Percentiles rank a stretch among this genome's conserved stretches.
Evolutionary conservation across 2,113 vertebrate genomes (phyloP).

Genomic region (Excalfactoria chinensis): DNA sequence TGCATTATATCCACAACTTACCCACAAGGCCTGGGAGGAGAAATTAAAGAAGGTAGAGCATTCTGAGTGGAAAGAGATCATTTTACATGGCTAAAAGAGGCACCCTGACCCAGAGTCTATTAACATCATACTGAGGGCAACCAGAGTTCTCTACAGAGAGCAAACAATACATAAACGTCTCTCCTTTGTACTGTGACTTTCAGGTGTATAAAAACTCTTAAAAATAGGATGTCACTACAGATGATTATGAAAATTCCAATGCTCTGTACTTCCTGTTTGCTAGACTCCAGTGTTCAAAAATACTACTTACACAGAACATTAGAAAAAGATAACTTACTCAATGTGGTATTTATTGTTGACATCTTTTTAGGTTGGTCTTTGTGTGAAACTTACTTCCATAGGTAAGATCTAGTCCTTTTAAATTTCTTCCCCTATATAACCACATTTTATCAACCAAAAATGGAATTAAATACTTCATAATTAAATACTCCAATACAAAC

Average conservation of each 20-base stretch:
- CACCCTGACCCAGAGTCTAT: neutral
- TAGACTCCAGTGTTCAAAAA: neutral
- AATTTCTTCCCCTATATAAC: neutral
- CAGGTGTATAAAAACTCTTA: neutral
- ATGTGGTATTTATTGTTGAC: neutral
- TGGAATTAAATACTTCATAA: neutral
- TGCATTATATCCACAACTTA: neutral
- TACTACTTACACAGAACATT: neutral
- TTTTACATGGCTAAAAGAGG: neutral
- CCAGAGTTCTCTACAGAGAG: neutral
- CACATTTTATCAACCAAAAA: neutral
- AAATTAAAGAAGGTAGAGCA: neutral
- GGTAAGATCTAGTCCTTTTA: neutral
- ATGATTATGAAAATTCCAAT: neutral
- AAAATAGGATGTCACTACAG: neutral
- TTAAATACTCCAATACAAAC: neutral
- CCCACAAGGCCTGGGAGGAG: neutral
- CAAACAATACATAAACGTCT: neutral
- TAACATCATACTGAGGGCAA: neutral
- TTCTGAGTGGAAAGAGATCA: accelerated
- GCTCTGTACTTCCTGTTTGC: accelerated
- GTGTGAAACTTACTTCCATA: neutral
- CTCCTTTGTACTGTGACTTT: neutral
- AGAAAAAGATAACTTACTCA: neutral
- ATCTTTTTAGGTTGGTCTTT: neutral